Conservation (phyloP, 2,888 invertebrate genomes). For the Crossocerus cetratus region DNA sequence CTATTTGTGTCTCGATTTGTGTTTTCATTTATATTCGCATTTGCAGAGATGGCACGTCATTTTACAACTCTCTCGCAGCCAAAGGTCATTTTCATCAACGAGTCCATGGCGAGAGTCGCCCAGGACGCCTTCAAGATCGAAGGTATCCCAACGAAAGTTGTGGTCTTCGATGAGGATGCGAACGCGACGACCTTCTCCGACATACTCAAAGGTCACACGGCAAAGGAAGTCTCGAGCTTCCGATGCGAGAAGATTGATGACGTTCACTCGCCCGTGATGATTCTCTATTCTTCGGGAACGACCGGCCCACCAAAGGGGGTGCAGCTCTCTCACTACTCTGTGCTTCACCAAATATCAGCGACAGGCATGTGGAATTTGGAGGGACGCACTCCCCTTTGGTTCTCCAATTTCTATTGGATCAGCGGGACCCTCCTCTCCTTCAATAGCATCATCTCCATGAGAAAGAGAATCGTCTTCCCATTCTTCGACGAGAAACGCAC, state of each 20-base stretch:
- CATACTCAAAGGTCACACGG: slow-evolving; percentile 45
- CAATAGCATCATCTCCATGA: slow-evolving; percentile 15
- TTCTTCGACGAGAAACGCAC: slow-evolving; percentile 57
- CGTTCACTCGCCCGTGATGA: slow-evolving; percentile 47
- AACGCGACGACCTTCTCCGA: slow-evolving; percentile 48
- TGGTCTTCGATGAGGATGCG: slow-evolving; percentile 58
- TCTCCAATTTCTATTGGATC: slow-evolving; percentile 67
- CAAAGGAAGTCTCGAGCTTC: slow-evolving; percentile 53
- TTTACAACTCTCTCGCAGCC: slow-evolving; percentile 51
- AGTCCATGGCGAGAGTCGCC: slow-evolving; percentile 21
- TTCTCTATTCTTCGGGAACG: slow-evolving; percentile 71
- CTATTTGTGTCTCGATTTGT: no score
- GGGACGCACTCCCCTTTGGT: slow-evolving; percentile 40
- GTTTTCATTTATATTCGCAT: no score
- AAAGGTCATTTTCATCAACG: slow-evolving; percentile 63
- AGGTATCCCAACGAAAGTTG: slow-evolving; percentile 20
- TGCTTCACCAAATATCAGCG: slow-evolving; percentile 27
- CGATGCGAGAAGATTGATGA: slow-evolving; percentile 40
- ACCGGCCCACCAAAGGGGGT: slow-evolving; percentile 69
- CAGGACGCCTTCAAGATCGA: slow-evolving; percentile 49
- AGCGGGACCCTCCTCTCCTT: slow-evolving; percentile 58
- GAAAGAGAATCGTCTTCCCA: slow-evolving; percentile 55
- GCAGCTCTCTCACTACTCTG: slow-evolving; percentile 56
- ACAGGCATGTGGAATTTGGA: neutral
- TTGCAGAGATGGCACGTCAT: slow-evolving; percentile 55